Evolutionary conservation across 2,888 invertebrate species (phyloP).

Genomic region (Pandemis corylana): DNA sequence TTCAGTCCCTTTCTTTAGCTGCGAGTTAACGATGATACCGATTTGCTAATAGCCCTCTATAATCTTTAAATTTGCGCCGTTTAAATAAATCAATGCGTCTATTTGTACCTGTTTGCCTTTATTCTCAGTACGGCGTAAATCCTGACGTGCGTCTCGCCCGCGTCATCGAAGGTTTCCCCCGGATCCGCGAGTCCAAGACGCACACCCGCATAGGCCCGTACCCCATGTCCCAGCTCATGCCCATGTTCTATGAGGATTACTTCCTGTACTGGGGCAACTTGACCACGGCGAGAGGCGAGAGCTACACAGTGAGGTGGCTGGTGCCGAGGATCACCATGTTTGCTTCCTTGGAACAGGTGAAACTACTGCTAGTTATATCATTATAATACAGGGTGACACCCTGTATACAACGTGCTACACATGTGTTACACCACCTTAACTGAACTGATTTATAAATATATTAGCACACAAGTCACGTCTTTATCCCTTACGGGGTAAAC

Average conservation of each 20-base stretch:
- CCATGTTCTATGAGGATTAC: conserved; percentile 86
- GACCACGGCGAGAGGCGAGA: conserved; percentile 69
- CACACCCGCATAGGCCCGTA: conserved; percentile 78
- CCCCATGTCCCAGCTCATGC: conserved; percentile 79
- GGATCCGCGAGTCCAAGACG: conserved; percentile 80
- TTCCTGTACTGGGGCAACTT: conserved; percentile 87
- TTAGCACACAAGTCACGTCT: too few species aligned
- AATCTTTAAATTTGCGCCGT: too few species aligned
- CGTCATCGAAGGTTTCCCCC: conserved; percentile 76
- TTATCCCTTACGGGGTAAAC: too few species aligned
- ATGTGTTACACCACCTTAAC: too few species aligned
- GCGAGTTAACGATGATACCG: too few species aligned
- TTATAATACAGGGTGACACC: too few species aligned
- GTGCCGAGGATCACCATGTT: conserved; percentile 84
- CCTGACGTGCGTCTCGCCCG: conserved; percentile 71
- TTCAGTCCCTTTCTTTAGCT: too few species aligned
- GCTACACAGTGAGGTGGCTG: conserved; percentile 84
- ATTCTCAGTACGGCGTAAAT: conserved; percentile 78
- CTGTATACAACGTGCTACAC: too few species aligned
- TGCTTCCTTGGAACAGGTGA: conserved; percentile 86
- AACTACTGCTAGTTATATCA: too few species aligned
- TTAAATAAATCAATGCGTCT: too few species aligned
- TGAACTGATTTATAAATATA: too few species aligned
- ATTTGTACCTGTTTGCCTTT: background rate
- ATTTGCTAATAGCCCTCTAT: too few species aligned